Base-by-base conservation (phyloP, 2,888 invertebrate species). In the Cataglyphis cursor region DNA sequence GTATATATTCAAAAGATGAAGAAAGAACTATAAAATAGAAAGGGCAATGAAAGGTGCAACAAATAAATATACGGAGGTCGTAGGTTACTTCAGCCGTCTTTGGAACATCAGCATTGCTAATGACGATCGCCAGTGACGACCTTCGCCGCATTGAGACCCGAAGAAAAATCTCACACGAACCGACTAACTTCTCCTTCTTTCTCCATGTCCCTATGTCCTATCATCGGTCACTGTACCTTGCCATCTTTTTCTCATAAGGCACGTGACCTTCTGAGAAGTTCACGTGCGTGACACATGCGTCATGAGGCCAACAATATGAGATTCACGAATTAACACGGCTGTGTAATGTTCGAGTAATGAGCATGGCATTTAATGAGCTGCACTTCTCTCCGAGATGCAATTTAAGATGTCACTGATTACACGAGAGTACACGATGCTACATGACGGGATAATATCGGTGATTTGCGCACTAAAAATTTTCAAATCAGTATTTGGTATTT, bases 101-200 rank as follows among this genome's bases (percentile, higher is more conserved):
- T 82, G 85, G 84, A 85, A 85, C 88, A 93, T 94, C 94, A 92
- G 92, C 92, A 93, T 91, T 94, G 93, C 92, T 93, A 93, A 94
- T 93, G 86, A 82, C 87, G 62, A 21, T 82, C 85, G 65, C 61
- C 66, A 76, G 87, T 85, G 88, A 89, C 86, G 89, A 87, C 86
- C 86, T 90, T 87, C 85, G 68, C 68, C 21, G 41, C 38, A 54
- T 28, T 76, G n/a, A 57, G 21, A 41, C 64, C 73, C 64, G 54
- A 62, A 57, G 66, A 85, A 82, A 85, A 84, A 87, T 84, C 82
- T 85, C 84, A 84, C 85, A 80, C 82, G 59, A 81, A 61, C 24
- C 38, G 51, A 70, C 81, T 35, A 82, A 72, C 24, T 44, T 66
- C 41, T 44, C 70, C 51, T 64, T 83, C 48, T 70, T 54, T 72